A percentile compares a stretch with the other conserved stretches of the same genome.
Conservation (phyloP, 1,140 invertebrate genomes). For the Lepidurus couesii region DNA sequence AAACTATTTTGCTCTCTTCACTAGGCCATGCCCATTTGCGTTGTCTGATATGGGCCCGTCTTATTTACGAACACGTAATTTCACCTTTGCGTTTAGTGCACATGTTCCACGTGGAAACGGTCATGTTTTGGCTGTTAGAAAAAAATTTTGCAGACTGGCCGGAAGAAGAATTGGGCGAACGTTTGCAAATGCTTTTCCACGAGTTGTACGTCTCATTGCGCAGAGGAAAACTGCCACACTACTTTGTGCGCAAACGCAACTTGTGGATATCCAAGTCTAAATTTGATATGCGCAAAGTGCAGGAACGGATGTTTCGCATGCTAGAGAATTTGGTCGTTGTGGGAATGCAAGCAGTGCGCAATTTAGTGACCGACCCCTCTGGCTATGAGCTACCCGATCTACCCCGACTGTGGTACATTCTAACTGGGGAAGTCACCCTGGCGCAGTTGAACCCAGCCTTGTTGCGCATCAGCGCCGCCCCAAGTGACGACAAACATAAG, state of each 20-base stretch:
- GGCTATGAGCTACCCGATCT: conserved; percentile 60
- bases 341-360: conserved; percentile 57
- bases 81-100: conserved; percentile 51
- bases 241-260: conserved; percentile 65
- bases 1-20: conserved; percentile 62
- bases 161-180: conserved; percentile 59
- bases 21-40: conserved; percentile 61
- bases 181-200: conserved; percentile 55
- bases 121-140: conserved; percentile 73
- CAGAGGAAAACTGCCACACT: conserved; percentile 57
- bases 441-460: conserved; percentile 44
- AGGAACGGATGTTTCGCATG: conserved; percentile 60
- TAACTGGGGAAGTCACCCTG: conserved; percentile 46
- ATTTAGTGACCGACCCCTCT: conserved; percentile 53
- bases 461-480: background rate
- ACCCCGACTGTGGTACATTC: conserved; percentile 55
- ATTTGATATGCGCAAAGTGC: conserved; percentile 55
- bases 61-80: conserved; percentile 61
- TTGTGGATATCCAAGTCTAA: conserved; percentile 61
- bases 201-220: conserved; percentile 48
- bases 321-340: conserved; percentile 63
- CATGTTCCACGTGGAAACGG: conserved; percentile 62
- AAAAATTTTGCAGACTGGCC: conserved; percentile 59
- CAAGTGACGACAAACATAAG: background rate
- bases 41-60: conserved; percentile 58